Base-by-base conservation (phyloP, 1,140 invertebrate species). In the Centruroides sculpturatus region DNA sequence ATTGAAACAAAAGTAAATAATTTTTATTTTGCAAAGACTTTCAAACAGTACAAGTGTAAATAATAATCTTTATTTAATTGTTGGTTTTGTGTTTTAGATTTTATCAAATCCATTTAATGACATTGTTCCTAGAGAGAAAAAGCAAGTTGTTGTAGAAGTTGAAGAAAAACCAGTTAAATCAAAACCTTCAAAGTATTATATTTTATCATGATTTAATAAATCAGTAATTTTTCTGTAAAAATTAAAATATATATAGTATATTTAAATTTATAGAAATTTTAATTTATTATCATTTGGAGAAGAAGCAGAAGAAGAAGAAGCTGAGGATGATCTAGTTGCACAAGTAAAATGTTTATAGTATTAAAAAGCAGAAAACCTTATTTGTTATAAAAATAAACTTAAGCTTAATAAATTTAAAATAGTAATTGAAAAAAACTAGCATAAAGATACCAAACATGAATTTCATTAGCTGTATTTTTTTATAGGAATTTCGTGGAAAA, bases 291-390 rank as follows among this genome's bases (percentile, higher is more conserved):
- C 93, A 0, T 99, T 99, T 75, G 96, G 95, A 0, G 91, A 92
- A 72, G 95, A 99, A 75, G 94, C 92, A 8, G 94, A 98, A 73
- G 93, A 95, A 74, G 94, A 98, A 71, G 95, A 98, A 75, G 87
- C 86, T 62, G 86, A 91, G 75, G 81, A 83, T 3, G 75, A 74
- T 47, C 80, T 81, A 69, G 82, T 83, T 60, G 55, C 51, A 83
- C 84, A 66, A 64, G 65, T 66, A 57, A 35, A 53, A 23, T 23
- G 5, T 62, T 47, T 51, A 35, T 6, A 12, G 46, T 57, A 12
- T 58, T 9, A 34, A 23, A 23, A 23, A 23, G 23, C 23, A 23
- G 23, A 23, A 23, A 23, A 23, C 23, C 2, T 23, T 23, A 23
- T 23, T 23, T 23, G 23, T 23, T 23, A 23, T 23, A 23, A 23